These are phyloP conservation scores for Drosophila neocordata DNA, from an alignment of 1,140 invertebrate genomes.

Conservation along the genomic window DNA sequence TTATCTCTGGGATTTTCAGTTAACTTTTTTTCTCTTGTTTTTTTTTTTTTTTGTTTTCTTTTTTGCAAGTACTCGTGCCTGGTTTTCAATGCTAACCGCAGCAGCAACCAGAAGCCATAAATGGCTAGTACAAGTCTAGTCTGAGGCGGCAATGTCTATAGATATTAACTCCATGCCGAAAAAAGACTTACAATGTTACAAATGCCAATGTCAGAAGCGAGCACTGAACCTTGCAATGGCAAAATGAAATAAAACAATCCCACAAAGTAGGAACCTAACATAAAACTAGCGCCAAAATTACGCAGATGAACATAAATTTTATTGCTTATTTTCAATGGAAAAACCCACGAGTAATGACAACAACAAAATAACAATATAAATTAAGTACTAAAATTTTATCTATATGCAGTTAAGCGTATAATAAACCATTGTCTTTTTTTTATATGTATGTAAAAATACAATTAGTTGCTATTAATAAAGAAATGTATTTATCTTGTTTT, in stretches of 20 bases:
- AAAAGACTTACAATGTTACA: slow-evolving; percentile 71
- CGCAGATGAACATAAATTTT: background rate
- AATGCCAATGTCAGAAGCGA: slow-evolving; percentile 62
- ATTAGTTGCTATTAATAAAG: no score
- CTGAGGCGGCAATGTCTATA: slow-evolving; percentile 37
- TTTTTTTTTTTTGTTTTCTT: slow-evolving; percentile 59
- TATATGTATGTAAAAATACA: no score
- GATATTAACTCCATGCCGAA: slow-evolving; percentile 31
- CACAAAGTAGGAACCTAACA: background rate
- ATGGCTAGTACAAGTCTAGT: slow-evolving; percentile 77
- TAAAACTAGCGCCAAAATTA: slow-evolving; percentile 1
- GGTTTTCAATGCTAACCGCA: slow-evolving; percentile 68
- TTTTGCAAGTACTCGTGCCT: slow-evolving; percentile 41
- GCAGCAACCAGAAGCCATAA: slow-evolving; percentile 71
- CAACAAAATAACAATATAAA: background rate
- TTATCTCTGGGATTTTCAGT: slow-evolving; percentile 9
- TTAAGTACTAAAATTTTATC: no score
- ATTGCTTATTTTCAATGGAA: background rate
- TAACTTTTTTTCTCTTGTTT: slow-evolving; percentile 26
- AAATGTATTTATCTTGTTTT: no score
- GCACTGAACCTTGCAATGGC: slow-evolving; percentile 36
- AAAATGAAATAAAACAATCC: slow-evolving; percentile 26
- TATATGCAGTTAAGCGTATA: no score
- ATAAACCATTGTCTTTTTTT: no score
- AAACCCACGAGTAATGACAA: background rate